Conservation (phyloP, 2,797 vertebrate genomes). For the Choloepus didactylus region DNA sequence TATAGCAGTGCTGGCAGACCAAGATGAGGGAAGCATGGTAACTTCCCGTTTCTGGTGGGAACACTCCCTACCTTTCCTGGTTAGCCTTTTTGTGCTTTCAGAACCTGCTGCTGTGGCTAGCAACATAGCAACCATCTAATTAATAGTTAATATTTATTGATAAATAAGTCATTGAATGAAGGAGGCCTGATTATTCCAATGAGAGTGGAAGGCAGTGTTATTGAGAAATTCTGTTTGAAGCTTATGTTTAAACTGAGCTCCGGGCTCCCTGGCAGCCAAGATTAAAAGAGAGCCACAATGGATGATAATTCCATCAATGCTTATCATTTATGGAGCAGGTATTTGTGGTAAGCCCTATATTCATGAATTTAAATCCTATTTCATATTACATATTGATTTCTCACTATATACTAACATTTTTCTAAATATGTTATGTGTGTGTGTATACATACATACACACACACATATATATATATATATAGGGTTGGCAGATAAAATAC, state of each 20-base stretch:
- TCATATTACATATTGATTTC: background rate
- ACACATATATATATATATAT: background rate
- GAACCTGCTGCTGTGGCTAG: background rate
- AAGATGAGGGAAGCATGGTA: background rate
- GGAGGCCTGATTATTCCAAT: background rate
- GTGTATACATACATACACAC: too few species aligned
- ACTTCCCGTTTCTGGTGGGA: background rate
- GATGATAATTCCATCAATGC: background rate
- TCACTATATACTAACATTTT: slow-evolving; percentile 12
- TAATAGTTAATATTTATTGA: background rate
- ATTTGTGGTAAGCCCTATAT: background rate
- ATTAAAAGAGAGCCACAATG: background rate
- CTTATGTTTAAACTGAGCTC: background rate
- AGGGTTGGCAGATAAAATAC: background rate
- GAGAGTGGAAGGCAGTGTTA: background rate
- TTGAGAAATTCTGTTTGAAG: slow-evolving; percentile 15
- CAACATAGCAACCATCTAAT: background rate
- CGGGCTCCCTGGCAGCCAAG: background rate
- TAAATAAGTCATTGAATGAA: background rate
- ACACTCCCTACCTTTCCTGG: background rate
- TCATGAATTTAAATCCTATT: background rate
- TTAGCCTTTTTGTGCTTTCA: background rate
- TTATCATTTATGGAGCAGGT: background rate
- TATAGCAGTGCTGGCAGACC: too few species aligned
- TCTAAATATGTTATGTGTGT: background rate